Percentiles rank a stretch among this genome's conserved stretches.
Conservation (phyloP, 2,888 invertebrate genomes). For the Palloptera scutellata region DNA sequence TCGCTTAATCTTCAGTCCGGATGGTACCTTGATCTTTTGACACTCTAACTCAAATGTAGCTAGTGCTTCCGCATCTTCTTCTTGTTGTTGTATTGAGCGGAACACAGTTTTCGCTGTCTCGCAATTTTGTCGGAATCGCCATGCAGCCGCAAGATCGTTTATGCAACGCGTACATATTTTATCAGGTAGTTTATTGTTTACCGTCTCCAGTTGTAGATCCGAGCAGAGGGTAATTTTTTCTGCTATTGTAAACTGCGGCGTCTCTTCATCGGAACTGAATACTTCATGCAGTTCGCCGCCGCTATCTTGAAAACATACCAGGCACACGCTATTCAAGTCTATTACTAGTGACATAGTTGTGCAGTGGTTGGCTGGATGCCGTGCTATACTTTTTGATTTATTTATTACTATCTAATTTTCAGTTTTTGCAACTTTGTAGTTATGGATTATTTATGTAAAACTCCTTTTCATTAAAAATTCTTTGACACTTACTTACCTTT, state of each 20-base stretch:
- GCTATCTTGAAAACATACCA: constrained; percentile 58
- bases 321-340: constrained; percentile 58
- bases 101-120: constrained; percentile 58
- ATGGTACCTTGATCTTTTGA: constrained; percentile 48
- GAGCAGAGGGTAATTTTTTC: constrained; percentile 61
- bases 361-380: too few species aligned
- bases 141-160: constrained; percentile 56
- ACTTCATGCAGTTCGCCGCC: constrained; percentile 53
- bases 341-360: constrained; percentile 42
- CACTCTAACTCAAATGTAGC: constrained; percentile 38
- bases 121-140: constrained; percentile 59
- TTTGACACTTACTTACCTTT: too few species aligned
- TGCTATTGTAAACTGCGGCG: constrained; percentile 46
- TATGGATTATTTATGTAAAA: too few species aligned
- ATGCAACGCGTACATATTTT: constrained; percentile 59
- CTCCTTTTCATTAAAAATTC: too few species aligned
- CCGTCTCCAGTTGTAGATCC: constrained; percentile 46
- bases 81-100: constrained; percentile 44
- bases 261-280: constrained; percentile 48
- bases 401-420: too few species aligned
- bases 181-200: constrained; percentile 51
- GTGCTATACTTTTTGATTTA: too few species aligned
- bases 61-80: constrained; percentile 36
- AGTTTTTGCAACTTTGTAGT: too few species aligned
- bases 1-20: constrained; percentile 50